Conservation (phyloP, 2,888 invertebrate genomes). For the Chouioia cunea region DNA sequence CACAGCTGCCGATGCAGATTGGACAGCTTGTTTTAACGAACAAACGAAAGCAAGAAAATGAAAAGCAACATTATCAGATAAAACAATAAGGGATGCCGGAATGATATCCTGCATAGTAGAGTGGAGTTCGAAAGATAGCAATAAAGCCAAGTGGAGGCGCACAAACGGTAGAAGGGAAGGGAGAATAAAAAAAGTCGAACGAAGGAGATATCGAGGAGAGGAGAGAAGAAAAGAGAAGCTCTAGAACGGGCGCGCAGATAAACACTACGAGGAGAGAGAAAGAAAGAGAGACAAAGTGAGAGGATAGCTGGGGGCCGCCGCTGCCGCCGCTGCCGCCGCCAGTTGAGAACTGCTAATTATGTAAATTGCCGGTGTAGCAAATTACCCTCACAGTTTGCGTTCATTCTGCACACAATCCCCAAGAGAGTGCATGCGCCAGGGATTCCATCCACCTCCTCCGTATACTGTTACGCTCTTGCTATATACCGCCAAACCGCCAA, state of each 20-base stretch:
- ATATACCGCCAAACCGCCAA: neutral
- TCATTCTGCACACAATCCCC: constrained; percentile 68
- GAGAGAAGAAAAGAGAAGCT: constrained; percentile 15
- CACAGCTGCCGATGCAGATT: too few relatives aligned
- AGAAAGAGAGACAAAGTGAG: constrained; percentile 39
- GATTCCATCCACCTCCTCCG: constrained; percentile 27
- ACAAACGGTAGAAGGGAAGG: constrained; percentile 1
- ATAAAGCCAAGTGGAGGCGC: constrained; percentile 29
- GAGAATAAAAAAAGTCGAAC: neutral
- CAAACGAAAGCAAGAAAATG: too few relatives aligned
- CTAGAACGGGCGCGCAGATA: constrained; percentile 2
- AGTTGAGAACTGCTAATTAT: constrained; percentile 69
- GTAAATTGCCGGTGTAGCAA: constrained; percentile 69
- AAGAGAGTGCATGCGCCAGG: constrained; percentile 19
- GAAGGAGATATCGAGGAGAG: constrained; percentile 11
- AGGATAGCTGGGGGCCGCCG: constrained; percentile 55
- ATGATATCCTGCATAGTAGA: neutral
- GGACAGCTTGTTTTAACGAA: too few relatives aligned
- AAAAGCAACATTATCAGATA: neutral
- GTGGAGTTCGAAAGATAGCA: constrained; percentile 45
- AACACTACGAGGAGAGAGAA: constrained; percentile 41
- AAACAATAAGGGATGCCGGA: neutral
- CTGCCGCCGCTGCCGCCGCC: constrained; percentile 49
- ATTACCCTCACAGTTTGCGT: constrained; percentile 69
- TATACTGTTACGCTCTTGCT: constrained; percentile 26